phyloP scores from a whole-genome alignment of 92 coral and sea anemone genomes.

The Palythoa caribaeorum region DNA sequence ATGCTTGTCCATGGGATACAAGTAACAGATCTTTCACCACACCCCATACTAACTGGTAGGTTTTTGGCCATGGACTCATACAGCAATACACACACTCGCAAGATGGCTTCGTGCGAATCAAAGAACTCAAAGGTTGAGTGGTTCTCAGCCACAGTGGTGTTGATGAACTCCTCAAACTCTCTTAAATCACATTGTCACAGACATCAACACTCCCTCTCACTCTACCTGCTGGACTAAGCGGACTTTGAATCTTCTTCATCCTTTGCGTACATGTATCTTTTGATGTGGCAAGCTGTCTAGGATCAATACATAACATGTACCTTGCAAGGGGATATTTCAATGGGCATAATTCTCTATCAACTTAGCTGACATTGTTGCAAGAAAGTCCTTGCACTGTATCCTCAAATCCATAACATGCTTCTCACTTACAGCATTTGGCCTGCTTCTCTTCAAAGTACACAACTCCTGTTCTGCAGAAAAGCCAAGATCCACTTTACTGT shows the following conservation, averaged over 20 bases:
- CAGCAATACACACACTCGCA: conserved; percentile 37
- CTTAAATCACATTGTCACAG: conserved; percentile 49
- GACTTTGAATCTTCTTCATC: conserved; percentile 44
- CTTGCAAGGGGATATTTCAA: too few species aligned
- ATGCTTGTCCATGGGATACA: neutral
- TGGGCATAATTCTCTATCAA: too few species aligned
- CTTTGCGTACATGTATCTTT: too few species aligned
- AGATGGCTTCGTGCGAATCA: conserved; percentile 33
- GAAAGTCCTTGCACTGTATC: conserved; percentile 47
- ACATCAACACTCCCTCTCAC: conserved; percentile 36
- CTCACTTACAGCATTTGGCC: conserved; percentile 13
- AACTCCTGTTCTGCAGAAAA: conserved; percentile 24
- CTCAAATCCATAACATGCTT: conserved; percentile 12
- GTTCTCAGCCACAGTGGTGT: conserved; percentile 37
- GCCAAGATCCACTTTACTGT: conserved; percentile 41
- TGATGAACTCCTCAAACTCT: conserved; percentile 51
- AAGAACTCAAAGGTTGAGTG: conserved; percentile 43
- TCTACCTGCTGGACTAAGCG: conserved; percentile 34
- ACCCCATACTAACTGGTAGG: conserved; percentile 38
- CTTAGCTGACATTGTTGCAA: neutral
- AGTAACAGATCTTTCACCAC: neutral
- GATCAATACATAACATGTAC: too few species aligned
- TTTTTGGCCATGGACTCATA: conserved; percentile 51
- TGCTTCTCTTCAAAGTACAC: neutral
- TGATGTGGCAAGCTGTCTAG: too few species aligned